Evolutionary conservation across 2,888 invertebrate genomes (phyloP).

Genomic region (Cerceris ruficornis): DNA sequence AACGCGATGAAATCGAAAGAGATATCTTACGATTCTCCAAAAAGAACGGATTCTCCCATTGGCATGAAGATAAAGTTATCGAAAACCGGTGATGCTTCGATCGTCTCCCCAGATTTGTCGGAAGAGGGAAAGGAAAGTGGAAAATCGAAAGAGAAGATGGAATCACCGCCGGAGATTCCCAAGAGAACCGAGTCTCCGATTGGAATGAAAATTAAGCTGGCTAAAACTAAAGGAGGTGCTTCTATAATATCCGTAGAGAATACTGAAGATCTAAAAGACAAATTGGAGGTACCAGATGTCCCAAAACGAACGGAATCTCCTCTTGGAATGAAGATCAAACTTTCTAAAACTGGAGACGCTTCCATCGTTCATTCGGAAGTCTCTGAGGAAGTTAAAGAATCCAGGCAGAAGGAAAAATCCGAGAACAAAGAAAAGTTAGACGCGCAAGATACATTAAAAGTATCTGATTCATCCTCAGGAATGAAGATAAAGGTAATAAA

Average conservation of each 20-base stretch:
- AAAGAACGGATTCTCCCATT: conserved; percentile 69
- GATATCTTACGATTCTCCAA: conserved; percentile 51
- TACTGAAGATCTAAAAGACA: conserved; percentile 61
- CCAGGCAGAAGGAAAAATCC: conserved; percentile 54
- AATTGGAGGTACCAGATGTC: conserved; percentile 58
- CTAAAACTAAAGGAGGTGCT: conserved; percentile 68
- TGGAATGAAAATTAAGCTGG: conserved; percentile 78
- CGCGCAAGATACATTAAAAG: conserved; percentile 42
- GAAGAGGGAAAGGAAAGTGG: conserved; percentile 59
- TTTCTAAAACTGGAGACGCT: conserved; percentile 71
- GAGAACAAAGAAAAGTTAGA: conserved; percentile 56
- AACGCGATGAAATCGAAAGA: conserved; percentile 54
- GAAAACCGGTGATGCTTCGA: conserved; percentile 73
- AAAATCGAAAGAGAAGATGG: conserved; percentile 65
- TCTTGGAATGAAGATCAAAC: conserved; percentile 79
- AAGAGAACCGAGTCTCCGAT: conserved; percentile 76
- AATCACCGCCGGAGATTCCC: conserved; percentile 64
- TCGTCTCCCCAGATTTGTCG: conserved; percentile 62
- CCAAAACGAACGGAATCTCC: conserved; percentile 75
- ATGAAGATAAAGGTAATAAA: conserved; percentile 57
- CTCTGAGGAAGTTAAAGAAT: conserved; percentile 63
- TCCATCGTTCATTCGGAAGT: conserved; percentile 73
- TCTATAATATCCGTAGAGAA: conserved; percentile 68
- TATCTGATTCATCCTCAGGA: conserved; percentile 41
- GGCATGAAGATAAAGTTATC: conserved; percentile 78